Percentiles rank a stretch among this genome's conserved stretches.
phyloP scores from a whole-genome alignment of 2,113 vertebrate genomes.

The Nannospalax galili region DNA sequence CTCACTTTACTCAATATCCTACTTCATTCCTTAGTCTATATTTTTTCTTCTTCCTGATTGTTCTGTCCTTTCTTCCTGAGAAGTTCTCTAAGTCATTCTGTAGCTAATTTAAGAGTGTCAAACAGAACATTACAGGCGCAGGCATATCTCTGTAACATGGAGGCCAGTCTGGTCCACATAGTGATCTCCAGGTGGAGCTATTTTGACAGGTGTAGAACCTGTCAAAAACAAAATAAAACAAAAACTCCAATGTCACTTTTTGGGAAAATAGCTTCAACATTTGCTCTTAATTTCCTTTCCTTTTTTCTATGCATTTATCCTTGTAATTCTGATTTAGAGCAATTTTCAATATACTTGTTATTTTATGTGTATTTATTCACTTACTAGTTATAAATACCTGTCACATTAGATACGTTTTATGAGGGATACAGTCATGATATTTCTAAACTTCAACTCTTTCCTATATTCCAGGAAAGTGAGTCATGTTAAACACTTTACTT shows the following conservation, averaged over 20 bases:
- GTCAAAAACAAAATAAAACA: no score
- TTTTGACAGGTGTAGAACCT: no score
- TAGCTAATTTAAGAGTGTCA: neutral
- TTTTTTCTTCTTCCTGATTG: neutral
- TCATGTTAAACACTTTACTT: neutral
- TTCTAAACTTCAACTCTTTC: neutral
- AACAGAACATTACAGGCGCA: neutral
- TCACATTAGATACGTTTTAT: neutral
- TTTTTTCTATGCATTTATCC: neutral
- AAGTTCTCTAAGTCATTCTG: neutral
- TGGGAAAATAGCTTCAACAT: neutral
- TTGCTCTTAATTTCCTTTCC: neutral
- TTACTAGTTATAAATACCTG: neutral
- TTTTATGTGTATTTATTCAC: neutral
- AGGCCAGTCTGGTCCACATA: no score
- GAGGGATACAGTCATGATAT: no score
- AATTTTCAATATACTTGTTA: neutral
- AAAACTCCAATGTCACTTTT: neutral
- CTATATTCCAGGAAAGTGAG: neutral
- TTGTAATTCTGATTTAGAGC: neutral
- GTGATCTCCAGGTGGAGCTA: no score
- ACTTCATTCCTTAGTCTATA: neutral
- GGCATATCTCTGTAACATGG: no score
- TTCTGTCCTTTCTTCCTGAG: neutral
- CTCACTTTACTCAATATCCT: neutral